A percentile compares a stretch with the other conserved stretches of the same genome.
These are phyloP conservation scores for Mus minutoides DNA, from an alignment of 2,797 vertebrate species.

Conservation along the genomic window DNA sequence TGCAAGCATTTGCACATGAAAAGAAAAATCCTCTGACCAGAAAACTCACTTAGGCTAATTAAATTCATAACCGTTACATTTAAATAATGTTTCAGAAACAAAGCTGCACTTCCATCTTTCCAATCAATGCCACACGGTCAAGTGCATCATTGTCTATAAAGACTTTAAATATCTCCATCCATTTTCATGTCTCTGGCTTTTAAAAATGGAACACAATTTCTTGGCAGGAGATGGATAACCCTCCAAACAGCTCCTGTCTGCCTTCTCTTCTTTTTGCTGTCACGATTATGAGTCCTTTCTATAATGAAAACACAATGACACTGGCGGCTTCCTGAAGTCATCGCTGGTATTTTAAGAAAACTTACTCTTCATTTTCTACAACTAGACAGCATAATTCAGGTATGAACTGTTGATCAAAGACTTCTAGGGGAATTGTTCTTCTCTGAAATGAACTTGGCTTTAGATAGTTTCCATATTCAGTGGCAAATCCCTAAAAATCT, in stretches of 20 bases:
- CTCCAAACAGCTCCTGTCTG: constrained; percentile 57
- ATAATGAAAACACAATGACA: constrained; percentile 69
- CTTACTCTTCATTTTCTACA: constrained; percentile 40
- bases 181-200: constrained; percentile 52
- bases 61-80: constrained; percentile 44
- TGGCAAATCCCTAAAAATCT: constrained; percentile 33
- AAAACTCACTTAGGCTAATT: constrained; percentile 62
- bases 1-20: neutral
- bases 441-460: constrained; percentile 11
- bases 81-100: constrained; percentile 69
- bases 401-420: constrained; percentile 42
- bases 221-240: constrained; percentile 63
- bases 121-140: constrained; percentile 49
- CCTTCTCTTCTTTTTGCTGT: constrained; percentile 30
- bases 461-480: neutral
- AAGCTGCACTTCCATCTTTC: constrained; percentile 39
- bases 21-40: constrained; percentile 28
- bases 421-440: constrained; percentile 50
- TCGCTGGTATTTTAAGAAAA: constrained; percentile 52
- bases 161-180: constrained; percentile 32
- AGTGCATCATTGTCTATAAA: constrained; percentile 26
- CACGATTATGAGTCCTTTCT: constrained; percentile 45
- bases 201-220: constrained; percentile 61
- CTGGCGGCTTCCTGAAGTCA: constrained; percentile 63
- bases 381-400: neutral